Evolutionary conservation across 2,797 vertebrate genomes (phyloP), one percentile per base, ranked within the genome.

Genomic region (Coracias cyanogaster): DNA sequence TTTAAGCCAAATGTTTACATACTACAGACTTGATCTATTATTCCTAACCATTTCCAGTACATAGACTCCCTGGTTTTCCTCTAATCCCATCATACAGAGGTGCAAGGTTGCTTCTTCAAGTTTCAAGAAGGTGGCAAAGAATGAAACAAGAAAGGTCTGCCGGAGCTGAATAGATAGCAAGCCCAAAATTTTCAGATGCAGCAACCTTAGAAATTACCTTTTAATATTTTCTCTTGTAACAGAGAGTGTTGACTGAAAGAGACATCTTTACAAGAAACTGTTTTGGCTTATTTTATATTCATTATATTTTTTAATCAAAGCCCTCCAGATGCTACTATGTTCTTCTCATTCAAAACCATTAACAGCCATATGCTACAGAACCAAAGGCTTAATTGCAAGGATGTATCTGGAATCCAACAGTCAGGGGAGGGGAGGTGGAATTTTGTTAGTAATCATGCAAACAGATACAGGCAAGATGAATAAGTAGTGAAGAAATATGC

Each of bases 261-360:
- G 12, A 20, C 6, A 2, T 49, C 55, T 89, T 90, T 76, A 69
- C 25, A 94, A 86, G 58, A 64, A 54, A 43, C 14, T 60, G 37
- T 81, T 92, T 88, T 78, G 73, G 70, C 51, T 82, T 82, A 80
- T 77, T 93, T 93, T 76, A 39, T 49, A 86, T 72, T 93, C 70
- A 54, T 91, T 93, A 55, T 79, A 55, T 60, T 91, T 94, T 96
- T 91, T 95, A 95, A 96, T 97, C 93, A 95, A 81, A 90, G 33
- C 22, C 37, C 21, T 94, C 94, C 96, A 97, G 91, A 96, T 94
- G 94, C 73, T 94, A 55, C 70, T 86, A 39, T 86, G 62, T 69
- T 93, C 49, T 64, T 28, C 51, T 95, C 37, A 58, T 82, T 93
- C 82, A 96, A 91, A 95, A 61, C 31, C 41, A 72, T 85, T 62